Conservation (phyloP, 2,888 invertebrate genomes). For the Xanthia togata region DNA sequence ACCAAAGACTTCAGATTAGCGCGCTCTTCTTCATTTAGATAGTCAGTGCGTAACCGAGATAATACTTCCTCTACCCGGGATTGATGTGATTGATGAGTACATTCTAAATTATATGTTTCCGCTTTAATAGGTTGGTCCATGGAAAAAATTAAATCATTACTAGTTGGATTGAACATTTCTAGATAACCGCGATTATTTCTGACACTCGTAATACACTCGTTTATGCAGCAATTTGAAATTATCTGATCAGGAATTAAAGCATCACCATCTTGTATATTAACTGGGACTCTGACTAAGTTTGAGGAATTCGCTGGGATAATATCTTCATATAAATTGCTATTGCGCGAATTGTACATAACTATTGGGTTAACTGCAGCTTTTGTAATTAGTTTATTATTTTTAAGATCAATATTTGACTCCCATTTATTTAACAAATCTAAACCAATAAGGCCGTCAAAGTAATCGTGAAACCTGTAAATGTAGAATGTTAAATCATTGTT, state of each 20-base stretch:
- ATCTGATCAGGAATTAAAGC: constrained; percentile 2
- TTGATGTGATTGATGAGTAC: constrained; percentile 25
- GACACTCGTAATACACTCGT: background rate
- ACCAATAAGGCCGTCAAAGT: background rate
- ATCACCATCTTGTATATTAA: constrained; percentile 4
- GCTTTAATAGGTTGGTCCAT: background rate
- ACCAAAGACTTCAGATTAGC: constrained; percentile 58
- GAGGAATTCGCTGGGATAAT: constrained; percentile 12
- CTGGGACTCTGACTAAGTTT: constrained; percentile 15
- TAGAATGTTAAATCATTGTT: no score
- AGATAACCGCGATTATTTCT: constrained; percentile 4
- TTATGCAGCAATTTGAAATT: no score
- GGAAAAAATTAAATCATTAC: constrained; percentile 10
- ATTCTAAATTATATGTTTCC: no score
- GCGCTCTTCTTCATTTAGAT: constrained; percentile 67
- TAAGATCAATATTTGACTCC: background rate
- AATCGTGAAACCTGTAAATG: no score
- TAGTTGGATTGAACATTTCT: constrained; percentile 9
- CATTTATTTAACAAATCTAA: constrained; percentile 5
- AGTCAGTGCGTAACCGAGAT: constrained; percentile 66
- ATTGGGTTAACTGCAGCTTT: constrained; percentile 10
- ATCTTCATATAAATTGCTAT: constrained; percentile 15
- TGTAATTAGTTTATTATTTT: constrained; percentile 11
- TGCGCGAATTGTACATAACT: constrained; percentile 13
- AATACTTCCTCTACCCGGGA: constrained; percentile 52